phyloP scores from a whole-genome alignment of 1,140 invertebrate species.

The Bombus sylvicola region DNA sequence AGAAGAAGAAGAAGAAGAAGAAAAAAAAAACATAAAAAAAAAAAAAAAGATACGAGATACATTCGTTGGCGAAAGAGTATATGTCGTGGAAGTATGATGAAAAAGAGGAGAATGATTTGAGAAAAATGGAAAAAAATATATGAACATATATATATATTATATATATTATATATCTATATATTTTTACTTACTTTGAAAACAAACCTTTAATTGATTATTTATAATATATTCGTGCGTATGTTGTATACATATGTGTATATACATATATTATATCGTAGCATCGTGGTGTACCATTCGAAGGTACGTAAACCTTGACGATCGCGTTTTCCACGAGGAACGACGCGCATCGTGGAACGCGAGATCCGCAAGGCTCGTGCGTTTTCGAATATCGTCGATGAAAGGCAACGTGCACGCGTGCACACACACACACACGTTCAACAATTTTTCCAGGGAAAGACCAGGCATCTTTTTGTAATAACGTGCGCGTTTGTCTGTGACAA shows the following conservation, averaged over 20 bases:
- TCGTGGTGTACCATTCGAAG: conserved; percentile 16
- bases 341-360: neutral
- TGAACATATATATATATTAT: conserved; percentile 61
- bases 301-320: conserved; percentile 7
- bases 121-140: conserved; percentile 64
- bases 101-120: conserved; percentile 38
- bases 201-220: conserved; percentile 71
- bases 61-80: conserved; percentile 23
- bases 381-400: neutral
- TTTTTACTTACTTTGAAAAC: conserved; percentile 77
- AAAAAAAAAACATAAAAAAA: neutral
- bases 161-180: conserved; percentile 69
- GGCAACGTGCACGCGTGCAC: conserved; percentile 24
- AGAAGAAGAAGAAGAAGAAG: too few species aligned
- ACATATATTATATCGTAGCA: conserved; percentile 45
- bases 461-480: neutral
- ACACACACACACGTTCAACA: neutral
- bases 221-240: conserved; percentile 67
- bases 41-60: neutral
- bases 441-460: too few species aligned
- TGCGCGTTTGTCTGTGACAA: neutral
- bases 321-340: neutral
- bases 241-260: conserved; percentile 55
- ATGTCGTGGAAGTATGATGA: neutral
- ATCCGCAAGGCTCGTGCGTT: neutral